Base-by-base conservation (phyloP, 2,797 vertebrate species). In the Lutjanus argentimaculatus region DNA sequence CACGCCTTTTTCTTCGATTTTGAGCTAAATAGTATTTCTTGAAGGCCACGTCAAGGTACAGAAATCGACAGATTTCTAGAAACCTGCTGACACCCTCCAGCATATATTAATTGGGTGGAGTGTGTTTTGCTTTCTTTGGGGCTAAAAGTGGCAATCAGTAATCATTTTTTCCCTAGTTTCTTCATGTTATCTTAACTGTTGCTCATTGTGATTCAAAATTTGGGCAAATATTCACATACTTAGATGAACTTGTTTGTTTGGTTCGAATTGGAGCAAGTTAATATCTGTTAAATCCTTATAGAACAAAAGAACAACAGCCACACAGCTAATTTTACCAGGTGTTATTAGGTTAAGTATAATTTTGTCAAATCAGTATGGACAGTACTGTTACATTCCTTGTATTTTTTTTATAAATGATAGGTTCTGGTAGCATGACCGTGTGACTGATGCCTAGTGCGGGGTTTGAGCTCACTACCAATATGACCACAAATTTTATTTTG, bases 1-100 rank as follows among this genome's bases (percentile, higher is more conserved):
- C 66, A 52, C 63, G 51, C 8, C 13, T 43, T 73, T 68, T 42
- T 11, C 36, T 56, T 76, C 49, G 30, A 66, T 53, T 74, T 56
- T 51, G 8, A 62, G 25, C 19, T 56, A 52, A 86, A 65, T 73
- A 15, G 61, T 52, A 8, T 62, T 57, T 42, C 14, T 43, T 53
- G 1, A 56, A 72, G 12, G 40, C 56, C 16, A 16, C 12, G 17
- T 65, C 48, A 16, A 46, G 8, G 21, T 51, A 69, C 36, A 22
- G 46, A 22, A 17, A 17, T 1, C 6, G 5, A 40, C 21, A 12
- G 8, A 55, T 15, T n/a, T 56, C 5, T 2, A 55, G 21, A 49
- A 22, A 55, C 4, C 13, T 36, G 30, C 30, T 36, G 30, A 36
- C 30, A 36, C 30, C 30, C 30, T 36, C 30, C 2, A 15, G 42